Percentiles rank a stretch among this genome's conserved stretches.
Evolutionary conservation across 2,797 vertebrate species (phyloP).

Genomic region (Crocidura indochinensis): DNA sequence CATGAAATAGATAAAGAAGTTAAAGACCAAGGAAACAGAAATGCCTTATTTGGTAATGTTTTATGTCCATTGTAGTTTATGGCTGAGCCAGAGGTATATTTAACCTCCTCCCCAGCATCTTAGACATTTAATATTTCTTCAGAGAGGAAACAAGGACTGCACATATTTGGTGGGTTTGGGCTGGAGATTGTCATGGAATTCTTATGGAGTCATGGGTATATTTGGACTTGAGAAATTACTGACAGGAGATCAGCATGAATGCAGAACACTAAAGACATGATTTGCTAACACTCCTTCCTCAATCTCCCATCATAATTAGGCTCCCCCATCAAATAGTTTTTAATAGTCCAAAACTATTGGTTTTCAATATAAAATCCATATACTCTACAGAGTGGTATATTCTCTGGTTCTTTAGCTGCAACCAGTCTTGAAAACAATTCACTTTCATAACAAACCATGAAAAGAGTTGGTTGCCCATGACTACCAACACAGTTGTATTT

Average conservation of each 20-base stretch:
- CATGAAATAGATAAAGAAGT: background rate
- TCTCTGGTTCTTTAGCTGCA: background rate
- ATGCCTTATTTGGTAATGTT: background rate
- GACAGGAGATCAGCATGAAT: background rate
- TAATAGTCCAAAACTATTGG: background rate
- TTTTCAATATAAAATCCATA: background rate
- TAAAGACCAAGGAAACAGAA: background rate
- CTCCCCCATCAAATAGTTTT: too few relatives aligned
- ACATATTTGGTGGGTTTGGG: background rate
- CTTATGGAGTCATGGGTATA: background rate
- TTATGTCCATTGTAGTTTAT: background rate
- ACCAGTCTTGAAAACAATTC: background rate
- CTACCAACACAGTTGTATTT: background rate
- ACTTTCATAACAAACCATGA: too few relatives aligned
- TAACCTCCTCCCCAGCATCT: background rate
- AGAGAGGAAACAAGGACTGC: background rate
- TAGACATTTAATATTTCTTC: background rate
- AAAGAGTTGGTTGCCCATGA: too few relatives aligned
- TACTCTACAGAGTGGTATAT: background rate
- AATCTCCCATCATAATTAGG: fast-evolving
- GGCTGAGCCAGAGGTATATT: background rate
- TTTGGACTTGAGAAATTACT: background rate
- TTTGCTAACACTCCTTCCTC: background rate
- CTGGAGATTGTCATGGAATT: background rate
- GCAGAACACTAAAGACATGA: background rate